Percentiles rank a stretch among this genome's conserved stretches.
Conservation (phyloP, 2,888 invertebrate genomes). For the Empis livida region DNA sequence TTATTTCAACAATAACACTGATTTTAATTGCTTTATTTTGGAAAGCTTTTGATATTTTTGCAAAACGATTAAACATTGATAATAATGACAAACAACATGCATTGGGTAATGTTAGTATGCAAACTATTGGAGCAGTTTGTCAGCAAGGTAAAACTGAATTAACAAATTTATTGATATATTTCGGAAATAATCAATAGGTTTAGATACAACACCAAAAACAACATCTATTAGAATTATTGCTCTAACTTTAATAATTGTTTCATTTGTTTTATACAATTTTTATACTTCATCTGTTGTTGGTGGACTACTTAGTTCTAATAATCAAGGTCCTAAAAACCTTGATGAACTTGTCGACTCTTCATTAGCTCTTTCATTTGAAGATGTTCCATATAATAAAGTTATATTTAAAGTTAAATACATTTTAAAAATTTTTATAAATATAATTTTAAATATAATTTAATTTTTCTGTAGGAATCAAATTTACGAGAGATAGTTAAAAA, state of each 20-base stretch:
- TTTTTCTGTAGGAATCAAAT: conserved; percentile 1
- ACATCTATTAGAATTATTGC: conserved; percentile 22
- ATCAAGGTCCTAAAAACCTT: conserved; percentile 25
- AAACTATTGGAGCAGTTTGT: conserved; percentile 25
- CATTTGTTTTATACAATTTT: conserved; percentile 30
- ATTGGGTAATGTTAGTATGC: conserved; percentile 13
- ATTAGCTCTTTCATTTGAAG: conserved; percentile 29
- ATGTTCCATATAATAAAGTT: conserved; percentile 31
- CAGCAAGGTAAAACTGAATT: conserved; percentile 20
- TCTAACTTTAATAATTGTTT: conserved; percentile 23
- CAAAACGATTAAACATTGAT: neutral
- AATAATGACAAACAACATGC: neutral
- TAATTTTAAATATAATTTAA: neutral
- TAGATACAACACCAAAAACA: conserved; percentile 22
- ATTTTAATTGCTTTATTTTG: conserved; percentile 20
- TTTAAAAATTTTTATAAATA: too few species aligned
- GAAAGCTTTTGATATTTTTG: conserved; percentile 8
- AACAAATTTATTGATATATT: neutral
- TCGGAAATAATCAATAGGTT: conserved; percentile 13
- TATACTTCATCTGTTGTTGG: conserved; percentile 34
- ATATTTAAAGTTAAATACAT: conserved; percentile 21
- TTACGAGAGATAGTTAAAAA: conserved; percentile 20
- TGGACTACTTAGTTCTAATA: conserved; percentile 26
- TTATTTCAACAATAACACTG: conserved; percentile 15
- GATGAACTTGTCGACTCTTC: conserved; percentile 25